A percentile compares a stretch with the other conserved stretches of the same genome.
Conservation (phyloP, 2,113 vertebrate genomes). For the Agapornis roseicollis region DNA sequence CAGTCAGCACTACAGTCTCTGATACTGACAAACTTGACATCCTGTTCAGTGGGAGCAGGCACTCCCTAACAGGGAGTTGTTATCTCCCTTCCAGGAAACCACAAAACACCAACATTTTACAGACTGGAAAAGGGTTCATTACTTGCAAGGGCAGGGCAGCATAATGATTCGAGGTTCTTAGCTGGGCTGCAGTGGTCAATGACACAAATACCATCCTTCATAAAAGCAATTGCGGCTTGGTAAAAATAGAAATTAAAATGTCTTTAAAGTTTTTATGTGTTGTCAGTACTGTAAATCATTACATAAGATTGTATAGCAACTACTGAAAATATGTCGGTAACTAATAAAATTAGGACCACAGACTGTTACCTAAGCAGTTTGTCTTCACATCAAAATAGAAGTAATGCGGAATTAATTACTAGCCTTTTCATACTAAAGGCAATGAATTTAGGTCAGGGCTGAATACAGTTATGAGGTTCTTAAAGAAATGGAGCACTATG, state of each 20-base stretch:
- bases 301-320: background rate
- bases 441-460: background rate
- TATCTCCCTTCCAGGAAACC: background rate
- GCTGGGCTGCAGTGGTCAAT: background rate
- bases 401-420: background rate
- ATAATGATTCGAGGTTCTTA: background rate
- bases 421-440: background rate
- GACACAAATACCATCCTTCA: conserved; percentile 2
- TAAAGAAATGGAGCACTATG: background rate
- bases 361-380: background rate
- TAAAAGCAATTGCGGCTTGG: background rate
- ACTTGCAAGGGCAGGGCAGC: background rate
- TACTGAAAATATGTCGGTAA: background rate
- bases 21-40: background rate
- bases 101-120: background rate
- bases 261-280: background rate
- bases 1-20: background rate
- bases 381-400: background rate
- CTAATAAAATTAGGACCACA: background rate
- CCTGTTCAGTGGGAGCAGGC: background rate
- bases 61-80: background rate
- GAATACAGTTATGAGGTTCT: background rate
- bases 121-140: conserved; percentile 9
- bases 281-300: background rate
- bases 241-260: conserved; percentile 37